A percentile compares a stretch with the other conserved stretches of the same genome.
These are phyloP conservation scores for Erebia aethiops DNA, from an alignment of 2,888 invertebrate species.

Conservation along the genomic window DNA sequence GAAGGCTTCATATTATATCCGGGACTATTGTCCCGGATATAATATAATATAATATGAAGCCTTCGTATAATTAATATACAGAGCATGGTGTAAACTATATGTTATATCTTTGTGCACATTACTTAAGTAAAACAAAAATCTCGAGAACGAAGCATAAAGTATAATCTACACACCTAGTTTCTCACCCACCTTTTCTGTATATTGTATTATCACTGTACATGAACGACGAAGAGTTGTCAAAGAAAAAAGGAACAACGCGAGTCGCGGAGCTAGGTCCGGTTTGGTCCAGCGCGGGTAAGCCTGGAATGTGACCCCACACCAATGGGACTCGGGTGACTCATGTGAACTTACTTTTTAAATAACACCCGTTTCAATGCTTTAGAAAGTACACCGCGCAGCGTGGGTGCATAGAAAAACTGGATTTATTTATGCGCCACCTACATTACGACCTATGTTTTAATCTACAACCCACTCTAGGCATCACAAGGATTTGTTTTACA, in stretches of 20 bases:
- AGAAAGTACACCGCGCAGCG: constrained; percentile 65
- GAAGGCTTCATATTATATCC: too few relatives aligned
- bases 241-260: constrained; percentile 44
- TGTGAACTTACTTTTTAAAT: constrained; percentile 51
- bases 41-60: too few relatives aligned
- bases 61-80: too few relatives aligned
- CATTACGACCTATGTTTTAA: constrained; percentile 47
- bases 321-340: constrained; percentile 74
- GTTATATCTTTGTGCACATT: too few relatives aligned
- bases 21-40: too few relatives aligned
- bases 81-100: too few relatives aligned
- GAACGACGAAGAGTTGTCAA: constrained; percentile 41
- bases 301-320: constrained; percentile 80
- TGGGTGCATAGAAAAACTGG: constrained; percentile 67
- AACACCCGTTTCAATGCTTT: constrained; percentile 55
- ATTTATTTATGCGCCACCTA: constrained; percentile 51
- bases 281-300: constrained; percentile 48
- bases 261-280: constrained; percentile 52
- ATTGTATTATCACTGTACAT: constrained; percentile 19
- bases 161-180: background rate
- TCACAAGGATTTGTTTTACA: constrained; percentile 9
- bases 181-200: background rate
- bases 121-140: too few relatives aligned
- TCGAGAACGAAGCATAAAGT: too few relatives aligned
- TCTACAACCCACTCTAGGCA: constrained; percentile 49